Conservation (phyloP, 2,888 invertebrate species). For the Melangyna quadrimaculata region DNA sequence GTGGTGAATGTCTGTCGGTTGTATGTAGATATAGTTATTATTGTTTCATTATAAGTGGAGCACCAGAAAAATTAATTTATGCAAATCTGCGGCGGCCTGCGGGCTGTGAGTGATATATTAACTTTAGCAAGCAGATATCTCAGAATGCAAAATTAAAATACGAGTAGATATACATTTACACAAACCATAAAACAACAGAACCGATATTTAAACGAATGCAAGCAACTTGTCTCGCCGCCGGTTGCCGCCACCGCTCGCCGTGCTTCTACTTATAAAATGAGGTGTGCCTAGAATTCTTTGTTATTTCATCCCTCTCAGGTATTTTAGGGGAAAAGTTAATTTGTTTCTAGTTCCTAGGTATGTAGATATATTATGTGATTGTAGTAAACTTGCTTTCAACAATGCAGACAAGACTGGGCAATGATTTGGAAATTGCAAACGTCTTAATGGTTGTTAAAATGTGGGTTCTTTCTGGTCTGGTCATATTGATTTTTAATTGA, state of each 20-base stretch:
- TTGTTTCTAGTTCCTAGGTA: no score
- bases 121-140: constrained; percentile 15
- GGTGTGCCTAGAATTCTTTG: constrained; percentile 33
- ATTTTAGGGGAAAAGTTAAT: background rate
- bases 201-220: constrained; percentile 30
- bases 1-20: constrained; percentile 40
- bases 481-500: background rate
- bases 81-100: constrained; percentile 53
- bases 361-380: background rate
- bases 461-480: background rate
- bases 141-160: constrained; percentile 1
- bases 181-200: background rate
- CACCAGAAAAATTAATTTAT: constrained; percentile 58
- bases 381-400: background rate
- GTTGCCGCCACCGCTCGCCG: background rate
- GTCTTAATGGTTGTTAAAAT: background rate
- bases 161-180: background rate
- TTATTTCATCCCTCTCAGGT: constrained; percentile 1
- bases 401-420: background rate
- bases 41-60: constrained; percentile 38
- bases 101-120: constrained; percentile 54
- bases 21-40: background rate
- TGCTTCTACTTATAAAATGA: background rate
- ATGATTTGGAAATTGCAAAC: background rate
- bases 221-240: constrained; percentile 23